These are phyloP conservation scores for Pedionomus torquatus DNA, from an alignment of 2,113 vertebrate genomes.

Conservation along the genomic window DNA sequence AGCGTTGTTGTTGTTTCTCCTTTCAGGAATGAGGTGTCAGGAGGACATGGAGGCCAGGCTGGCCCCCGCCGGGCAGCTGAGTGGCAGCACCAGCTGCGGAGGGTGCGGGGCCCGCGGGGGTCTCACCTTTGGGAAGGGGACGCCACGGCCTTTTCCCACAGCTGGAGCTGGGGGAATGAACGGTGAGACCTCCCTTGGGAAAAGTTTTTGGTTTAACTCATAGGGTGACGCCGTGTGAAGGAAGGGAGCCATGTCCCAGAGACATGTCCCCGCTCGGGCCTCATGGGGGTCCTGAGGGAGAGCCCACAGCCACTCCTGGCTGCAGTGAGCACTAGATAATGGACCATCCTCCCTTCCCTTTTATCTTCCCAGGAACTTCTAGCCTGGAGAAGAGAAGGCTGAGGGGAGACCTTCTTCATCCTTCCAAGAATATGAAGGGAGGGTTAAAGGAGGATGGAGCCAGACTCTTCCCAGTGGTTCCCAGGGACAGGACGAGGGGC, in stretches of 20 bases:
- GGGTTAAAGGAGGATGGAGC: no score
- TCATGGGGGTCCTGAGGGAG: accelerated
- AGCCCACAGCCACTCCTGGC: background rate
- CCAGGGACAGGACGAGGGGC: no score
- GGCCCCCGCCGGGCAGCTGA: slow-evolving; percentile 69
- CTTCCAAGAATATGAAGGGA: no score
- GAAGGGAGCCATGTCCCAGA: accelerated
- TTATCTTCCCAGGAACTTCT: no score
- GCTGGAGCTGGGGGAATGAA: background rate
- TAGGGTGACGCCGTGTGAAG: background rate
- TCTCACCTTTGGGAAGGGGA: background rate
- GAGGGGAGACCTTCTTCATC: no score
- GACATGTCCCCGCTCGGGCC: accelerated
- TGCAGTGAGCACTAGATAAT: accelerated
- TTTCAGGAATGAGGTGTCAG: slow-evolving; percentile 76
- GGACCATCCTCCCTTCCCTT: background rate
- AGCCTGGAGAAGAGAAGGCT: no score
- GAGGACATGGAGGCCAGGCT: slow-evolving; percentile 79
- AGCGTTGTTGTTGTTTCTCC: slow-evolving; percentile 46
- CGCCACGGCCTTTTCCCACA: background rate
- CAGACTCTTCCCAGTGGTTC: no score
- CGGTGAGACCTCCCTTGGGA: accelerated
- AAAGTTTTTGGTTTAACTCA: accelerated
- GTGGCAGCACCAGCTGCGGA: slow-evolving; percentile 83
- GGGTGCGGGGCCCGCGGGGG: background rate